Base-by-base conservation (phyloP, 2,888 invertebrate species). In the Penaeus monodon region DNA sequence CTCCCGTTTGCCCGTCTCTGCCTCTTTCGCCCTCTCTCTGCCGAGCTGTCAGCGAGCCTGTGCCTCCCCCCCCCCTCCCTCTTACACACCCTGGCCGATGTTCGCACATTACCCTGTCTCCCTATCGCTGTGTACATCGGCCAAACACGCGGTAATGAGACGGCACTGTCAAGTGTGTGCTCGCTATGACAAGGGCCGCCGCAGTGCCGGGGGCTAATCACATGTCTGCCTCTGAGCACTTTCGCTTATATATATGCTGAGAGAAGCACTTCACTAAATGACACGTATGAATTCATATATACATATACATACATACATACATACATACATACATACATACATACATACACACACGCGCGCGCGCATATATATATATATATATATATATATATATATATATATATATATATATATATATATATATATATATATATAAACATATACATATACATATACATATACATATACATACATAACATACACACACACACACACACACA, bases 371-470 rank as follows among this genome's bases (percentile, higher is more conserved):
- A 33, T 3, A 33, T 3, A 33, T 33, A 33, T 33, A 33, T 33
- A 33, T 33, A 33, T 33, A 33, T 33, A 33, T 33, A 33, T 33
- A 76, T 76, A 76, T 76, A 33, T 76, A 76, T 76, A 33, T 76
- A 76, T 76, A 33, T 76, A 76, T 76, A 33, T 76, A 44, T 76
- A 33, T 76, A 76, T 76, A 33, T 76, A 76, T 76, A 33, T 76
- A 76, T 76, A 33, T 76, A 76, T 76, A 76, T 76, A 76, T 76
- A 33, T 76, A 49, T 78, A 27, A 44, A 49, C 44, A 27, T 78
- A 78, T 78, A 27, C 8, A 78, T 49, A 49, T 49, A 78, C 7
- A 33, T 76, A 7, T 76, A 76, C 29, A 33, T 33, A 29, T 76
- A 33, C 29, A 76, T 76, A 33, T 29, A 76, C 10, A 76, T 33